Evolutionary conservation across 2,113 vertebrate genomes (phyloP).

Genomic region (Lonchura striata): DNA sequence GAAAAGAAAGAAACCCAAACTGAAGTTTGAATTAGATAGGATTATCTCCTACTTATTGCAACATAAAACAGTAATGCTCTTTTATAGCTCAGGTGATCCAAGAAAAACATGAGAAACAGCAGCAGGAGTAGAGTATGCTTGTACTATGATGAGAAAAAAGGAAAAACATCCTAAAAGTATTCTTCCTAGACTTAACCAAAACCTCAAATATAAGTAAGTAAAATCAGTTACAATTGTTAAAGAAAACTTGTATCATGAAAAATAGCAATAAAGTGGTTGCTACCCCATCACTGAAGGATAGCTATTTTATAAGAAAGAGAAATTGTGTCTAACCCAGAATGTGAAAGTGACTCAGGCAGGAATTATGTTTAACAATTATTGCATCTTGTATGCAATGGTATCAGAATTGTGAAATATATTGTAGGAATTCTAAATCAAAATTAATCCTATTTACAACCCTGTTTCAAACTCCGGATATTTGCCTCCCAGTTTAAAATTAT

Average conservation of each 20-base stretch:
- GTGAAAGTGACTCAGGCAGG: not conserved
- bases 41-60: not conserved
- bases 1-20: not conserved
- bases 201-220: not conserved
- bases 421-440: not conserved
- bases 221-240: not conserved
- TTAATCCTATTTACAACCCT: not conserved
- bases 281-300: not conserved
- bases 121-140: not conserved
- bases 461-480: not conserved
- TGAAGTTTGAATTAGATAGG: not conserved
- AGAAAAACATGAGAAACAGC: not conserved
- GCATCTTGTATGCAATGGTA: not conserved
- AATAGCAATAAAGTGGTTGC: not conserved
- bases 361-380: not conserved
- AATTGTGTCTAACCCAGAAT: not conserved
- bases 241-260: not conserved
- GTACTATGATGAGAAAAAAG: not conserved
- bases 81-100: not conserved
- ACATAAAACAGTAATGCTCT: not conserved
- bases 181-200: not conserved
- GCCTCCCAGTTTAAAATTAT: not conserved
- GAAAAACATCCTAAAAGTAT: conserved; percentile 14
- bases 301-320: not conserved
- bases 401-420: not conserved